A percentile compares a stretch with the other conserved stretches of the same genome.
Evolutionary conservation across 2,797 vertebrate species (phyloP).

Genomic region (Neostethus bicornis): DNA sequence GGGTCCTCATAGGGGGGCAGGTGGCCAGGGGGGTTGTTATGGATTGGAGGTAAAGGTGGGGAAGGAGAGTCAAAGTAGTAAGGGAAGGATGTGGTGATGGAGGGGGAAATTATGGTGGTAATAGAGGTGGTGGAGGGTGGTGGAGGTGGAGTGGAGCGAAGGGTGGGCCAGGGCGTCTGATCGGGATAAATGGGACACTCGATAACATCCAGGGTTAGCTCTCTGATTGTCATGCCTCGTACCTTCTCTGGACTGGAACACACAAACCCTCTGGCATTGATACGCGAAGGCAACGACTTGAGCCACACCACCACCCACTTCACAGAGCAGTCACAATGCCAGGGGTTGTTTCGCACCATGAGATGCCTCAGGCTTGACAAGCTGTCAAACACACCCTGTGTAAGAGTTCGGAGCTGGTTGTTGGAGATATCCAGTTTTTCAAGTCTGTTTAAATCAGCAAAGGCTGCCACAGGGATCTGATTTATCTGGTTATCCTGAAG

Average conservation of each 20-base stretch:
- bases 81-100: constrained; percentile 66
- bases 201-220: constrained; percentile 91
- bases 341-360: constrained; percentile 92
- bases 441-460: constrained; percentile 86
- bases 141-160: constrained; percentile 77
- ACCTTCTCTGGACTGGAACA: constrained; percentile 93
- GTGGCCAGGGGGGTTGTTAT: constrained; percentile 67
- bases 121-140: constrained; percentile 60
- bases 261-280: constrained; percentile 94
- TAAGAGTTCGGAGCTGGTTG: constrained; percentile 90
- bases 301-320: constrained; percentile 98
- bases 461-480: constrained; percentile 90
- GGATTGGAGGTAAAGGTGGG: constrained; percentile 69
- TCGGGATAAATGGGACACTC: constrained; percentile 87
- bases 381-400: constrained; percentile 91
- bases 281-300: constrained; percentile 86
- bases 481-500: constrained; percentile 97
- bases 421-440: constrained; percentile 94
- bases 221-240: constrained; percentile 95
- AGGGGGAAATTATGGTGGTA: constrained; percentile 62
- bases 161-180: constrained; percentile 78
- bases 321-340: constrained; percentile 93
- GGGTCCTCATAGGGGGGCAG: constrained; percentile 84
- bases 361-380: constrained; percentile 89
- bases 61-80: constrained; percentile 65